These are phyloP conservation scores for Drosophila neocordata DNA, from an alignment of 1,140 invertebrate species.

Conservation along the genomic window DNA sequence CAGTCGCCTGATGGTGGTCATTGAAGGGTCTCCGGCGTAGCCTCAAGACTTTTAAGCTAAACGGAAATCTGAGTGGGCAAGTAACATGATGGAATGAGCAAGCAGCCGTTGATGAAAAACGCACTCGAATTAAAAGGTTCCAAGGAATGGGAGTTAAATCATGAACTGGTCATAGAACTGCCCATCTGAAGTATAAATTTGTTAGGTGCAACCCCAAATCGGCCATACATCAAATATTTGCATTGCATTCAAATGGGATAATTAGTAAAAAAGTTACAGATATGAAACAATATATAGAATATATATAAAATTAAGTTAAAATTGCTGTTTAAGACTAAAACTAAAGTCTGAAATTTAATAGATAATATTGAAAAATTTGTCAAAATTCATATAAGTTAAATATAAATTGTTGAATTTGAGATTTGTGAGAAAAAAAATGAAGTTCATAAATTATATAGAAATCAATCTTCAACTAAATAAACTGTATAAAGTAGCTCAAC, in stretches of 20 bases:
- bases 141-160: background rate
- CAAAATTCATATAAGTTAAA: too few species aligned
- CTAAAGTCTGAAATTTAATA: background rate
- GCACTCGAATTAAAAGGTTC: slow-evolving; percentile 77
- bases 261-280: slow-evolving; percentile 16
- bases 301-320: too few species aligned
- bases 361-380: background rate
- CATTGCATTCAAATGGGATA: slow-evolving; percentile 48
- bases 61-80: slow-evolving; percentile 55
- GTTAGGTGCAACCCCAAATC: slow-evolving; percentile 34
- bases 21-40: slow-evolving; percentile 75
- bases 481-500: too few species aligned
- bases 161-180: slow-evolving; percentile 11
- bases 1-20: slow-evolving; percentile 64
- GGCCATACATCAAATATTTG: slow-evolving; percentile 49
- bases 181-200: too few species aligned
- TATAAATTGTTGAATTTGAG: too few species aligned
- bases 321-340: too few species aligned
- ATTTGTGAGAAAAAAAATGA: too few species aligned
- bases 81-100: background rate
- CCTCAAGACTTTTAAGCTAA: slow-evolving; percentile 77
- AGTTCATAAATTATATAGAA: too few species aligned
- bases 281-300: background rate
- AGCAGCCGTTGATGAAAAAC: slow-evolving; percentile 70
- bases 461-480: too few species aligned